Evolutionary conservation across 2,888 invertebrate species (phyloP).

Genomic region (Carpatolechia fugitivella): DNA sequence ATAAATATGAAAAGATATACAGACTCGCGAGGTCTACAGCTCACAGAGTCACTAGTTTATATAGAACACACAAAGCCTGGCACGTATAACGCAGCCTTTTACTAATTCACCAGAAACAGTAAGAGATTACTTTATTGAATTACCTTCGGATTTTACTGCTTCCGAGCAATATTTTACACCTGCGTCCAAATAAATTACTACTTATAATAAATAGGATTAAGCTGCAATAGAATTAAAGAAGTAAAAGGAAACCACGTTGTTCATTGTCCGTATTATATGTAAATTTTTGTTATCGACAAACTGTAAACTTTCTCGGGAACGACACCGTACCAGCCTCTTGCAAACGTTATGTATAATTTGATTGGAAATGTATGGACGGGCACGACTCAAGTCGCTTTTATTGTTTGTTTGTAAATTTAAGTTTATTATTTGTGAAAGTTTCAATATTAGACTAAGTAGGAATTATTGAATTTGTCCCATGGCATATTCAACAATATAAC

Average conservation of each 20-base stretch:
- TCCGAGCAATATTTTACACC: not conserved
- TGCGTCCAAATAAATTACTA: not conserved
- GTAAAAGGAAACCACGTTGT: not conserved
- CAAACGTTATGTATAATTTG: not conserved
- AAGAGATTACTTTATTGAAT: not conserved
- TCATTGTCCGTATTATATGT: conserved; percentile 14
- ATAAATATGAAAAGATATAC: no score
- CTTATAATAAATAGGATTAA: no score
- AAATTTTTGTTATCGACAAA: conserved; percentile 26
- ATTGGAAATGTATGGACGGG: not conserved
- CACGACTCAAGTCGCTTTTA: not conserved
- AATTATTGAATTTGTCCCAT: not conserved
- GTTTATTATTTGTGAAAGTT: no score
- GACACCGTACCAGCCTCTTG: not conserved
- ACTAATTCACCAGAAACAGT: not conserved
- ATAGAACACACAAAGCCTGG: no score
- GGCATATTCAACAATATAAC: no score
- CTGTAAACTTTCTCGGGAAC: conserved; percentile 23
- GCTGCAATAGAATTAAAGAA: no score
- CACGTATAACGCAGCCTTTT: not conserved
- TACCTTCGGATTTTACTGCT: not conserved
- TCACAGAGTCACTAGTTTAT: no score
- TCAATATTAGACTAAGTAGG: not conserved
- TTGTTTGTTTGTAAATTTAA: not conserved
- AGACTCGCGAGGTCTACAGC: no score